Evolutionary conservation across 1,140 invertebrate genomes (phyloP).

Genomic region (Pogonomyrmex barbatus): DNA sequence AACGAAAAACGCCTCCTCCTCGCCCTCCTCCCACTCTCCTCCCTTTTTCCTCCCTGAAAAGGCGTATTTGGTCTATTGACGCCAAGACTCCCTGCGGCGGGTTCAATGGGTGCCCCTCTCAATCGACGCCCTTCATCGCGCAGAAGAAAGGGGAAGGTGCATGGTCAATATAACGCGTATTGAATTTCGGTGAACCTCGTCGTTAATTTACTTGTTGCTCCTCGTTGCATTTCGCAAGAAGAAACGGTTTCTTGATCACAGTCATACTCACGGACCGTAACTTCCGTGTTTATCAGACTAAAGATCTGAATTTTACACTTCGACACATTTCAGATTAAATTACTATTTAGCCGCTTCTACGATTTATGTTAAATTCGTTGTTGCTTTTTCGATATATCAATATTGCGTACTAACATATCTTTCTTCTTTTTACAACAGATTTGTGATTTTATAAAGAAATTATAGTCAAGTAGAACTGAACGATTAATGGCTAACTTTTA

Average conservation of each 20-base stretch:
- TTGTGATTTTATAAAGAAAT: background rate
- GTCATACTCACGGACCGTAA: constrained; percentile 39
- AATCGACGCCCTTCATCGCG: constrained; percentile 48
- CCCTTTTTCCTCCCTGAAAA: constrained; percentile 63
- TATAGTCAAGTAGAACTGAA: background rate
- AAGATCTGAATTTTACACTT: constrained; percentile 41
- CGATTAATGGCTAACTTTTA: background rate
- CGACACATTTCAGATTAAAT: constrained; percentile 40
- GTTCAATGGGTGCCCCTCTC: constrained; percentile 66
- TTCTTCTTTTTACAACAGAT: background rate
- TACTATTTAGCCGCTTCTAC: background rate
- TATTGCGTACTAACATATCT: background rate
- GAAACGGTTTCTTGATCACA: constrained; percentile 53
- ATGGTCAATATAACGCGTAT: background rate
- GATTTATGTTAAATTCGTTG: background rate
- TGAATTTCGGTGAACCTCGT: constrained; percentile 43
- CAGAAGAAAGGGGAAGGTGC: constrained; percentile 34
- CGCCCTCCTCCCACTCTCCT: background rate
- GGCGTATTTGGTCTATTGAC: constrained; percentile 49
- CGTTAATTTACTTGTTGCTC: constrained; percentile 50
- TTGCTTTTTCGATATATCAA: background rate
- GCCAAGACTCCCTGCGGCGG: constrained; percentile 53
- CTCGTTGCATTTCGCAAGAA: constrained; percentile 7
- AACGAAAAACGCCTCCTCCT: constrained; percentile 70
- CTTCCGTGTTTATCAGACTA: constrained; percentile 48